Percentiles rank a stretch among this genome's conserved stretches.
Evolutionary conservation across 2,888 invertebrate species (phyloP).

Genomic region (Nebria brevicollis): DNA sequence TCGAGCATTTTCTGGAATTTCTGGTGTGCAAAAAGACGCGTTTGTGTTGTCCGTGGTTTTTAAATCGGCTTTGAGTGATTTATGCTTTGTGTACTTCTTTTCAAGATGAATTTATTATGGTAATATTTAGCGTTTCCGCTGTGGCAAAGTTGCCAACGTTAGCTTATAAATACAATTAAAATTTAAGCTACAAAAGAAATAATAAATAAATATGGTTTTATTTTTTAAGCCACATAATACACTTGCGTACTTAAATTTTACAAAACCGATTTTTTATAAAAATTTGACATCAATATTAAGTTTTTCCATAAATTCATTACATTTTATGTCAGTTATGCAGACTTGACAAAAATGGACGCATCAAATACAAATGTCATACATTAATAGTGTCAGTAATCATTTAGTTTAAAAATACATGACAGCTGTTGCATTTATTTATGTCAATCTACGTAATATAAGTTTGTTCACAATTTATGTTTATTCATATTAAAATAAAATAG

Average conservation of each 20-base stretch:
- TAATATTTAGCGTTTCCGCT: constrained; percentile 5
- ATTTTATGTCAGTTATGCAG: no score
- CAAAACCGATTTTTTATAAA: no score
- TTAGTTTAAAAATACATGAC: not conserved
- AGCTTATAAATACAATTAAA: no score
- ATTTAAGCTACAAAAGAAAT: no score
- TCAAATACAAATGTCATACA: not conserved
- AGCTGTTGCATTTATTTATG: not conserved
- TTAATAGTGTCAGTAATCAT: not conserved
- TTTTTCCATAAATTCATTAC: no score
- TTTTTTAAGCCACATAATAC: no score
- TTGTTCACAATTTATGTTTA: no score
- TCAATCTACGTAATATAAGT: no score
- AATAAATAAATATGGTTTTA: no score
- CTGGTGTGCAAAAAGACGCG: not conserved
- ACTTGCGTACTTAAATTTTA: no score
- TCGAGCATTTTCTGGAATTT: constrained; percentile 9
- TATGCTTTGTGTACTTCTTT: constrained; percentile 7
- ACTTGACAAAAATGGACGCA: not conserved
- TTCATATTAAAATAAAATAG: no score
- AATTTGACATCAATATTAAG: no score
- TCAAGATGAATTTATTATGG: constrained; percentile 12
- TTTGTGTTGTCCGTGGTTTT: constrained; percentile 14
- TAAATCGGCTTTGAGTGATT: constrained; percentile 14
- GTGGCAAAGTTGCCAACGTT: not conserved